A percentile compares a stretch with the other conserved stretches of the same genome.
Conservation (phyloP, 2,797 vertebrate species). For the Pseudochaenichthys georgianus region DNA sequence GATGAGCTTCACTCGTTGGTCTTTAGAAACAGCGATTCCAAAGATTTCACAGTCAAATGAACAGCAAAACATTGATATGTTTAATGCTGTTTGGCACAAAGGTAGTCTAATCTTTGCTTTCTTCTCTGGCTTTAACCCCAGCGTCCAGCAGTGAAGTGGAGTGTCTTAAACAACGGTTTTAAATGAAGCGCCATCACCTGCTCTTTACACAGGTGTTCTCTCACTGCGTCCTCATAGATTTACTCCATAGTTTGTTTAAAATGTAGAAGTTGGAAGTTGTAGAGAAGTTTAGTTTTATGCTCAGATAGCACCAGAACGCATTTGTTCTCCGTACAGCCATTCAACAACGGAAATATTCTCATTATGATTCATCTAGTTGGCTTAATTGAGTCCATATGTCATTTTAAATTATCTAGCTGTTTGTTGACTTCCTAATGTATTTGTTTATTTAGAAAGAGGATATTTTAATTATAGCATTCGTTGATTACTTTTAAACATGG, state of each 20-base stretch:
- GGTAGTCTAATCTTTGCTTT: constrained; percentile 89
- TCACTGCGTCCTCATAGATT: constrained; percentile 73
- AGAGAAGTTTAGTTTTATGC: constrained; percentile 79
- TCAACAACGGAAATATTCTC: neutral
- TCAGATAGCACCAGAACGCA: constrained; percentile 29
- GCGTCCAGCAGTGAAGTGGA: constrained; percentile 67
- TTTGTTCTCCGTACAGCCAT: constrained; percentile 3
- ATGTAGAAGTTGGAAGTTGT: constrained; percentile 55
- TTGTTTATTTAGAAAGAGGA: neutral
- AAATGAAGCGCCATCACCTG: constrained; percentile 86
- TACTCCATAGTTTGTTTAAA: constrained; percentile 83
- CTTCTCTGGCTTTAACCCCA: constrained; percentile 87
- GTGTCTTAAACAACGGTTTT: constrained; percentile 77
- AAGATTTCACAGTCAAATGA: constrained; percentile 97
- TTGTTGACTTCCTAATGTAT: neutral
- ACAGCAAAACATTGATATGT: constrained; percentile 95
- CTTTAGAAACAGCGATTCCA: constrained; percentile 87
- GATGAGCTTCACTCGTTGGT: constrained; percentile 49
- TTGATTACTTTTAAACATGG: neutral
- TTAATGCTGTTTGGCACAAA: constrained; percentile 91
- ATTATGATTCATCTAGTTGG: neutral
- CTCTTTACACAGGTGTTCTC: constrained; percentile 86
- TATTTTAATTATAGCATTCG: neutral
- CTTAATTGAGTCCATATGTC: neutral
- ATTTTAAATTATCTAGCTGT: neutral